phyloP scores from a whole-genome alignment of 2,797 vertebrate genomes.

The Lophius americanus region DNA sequence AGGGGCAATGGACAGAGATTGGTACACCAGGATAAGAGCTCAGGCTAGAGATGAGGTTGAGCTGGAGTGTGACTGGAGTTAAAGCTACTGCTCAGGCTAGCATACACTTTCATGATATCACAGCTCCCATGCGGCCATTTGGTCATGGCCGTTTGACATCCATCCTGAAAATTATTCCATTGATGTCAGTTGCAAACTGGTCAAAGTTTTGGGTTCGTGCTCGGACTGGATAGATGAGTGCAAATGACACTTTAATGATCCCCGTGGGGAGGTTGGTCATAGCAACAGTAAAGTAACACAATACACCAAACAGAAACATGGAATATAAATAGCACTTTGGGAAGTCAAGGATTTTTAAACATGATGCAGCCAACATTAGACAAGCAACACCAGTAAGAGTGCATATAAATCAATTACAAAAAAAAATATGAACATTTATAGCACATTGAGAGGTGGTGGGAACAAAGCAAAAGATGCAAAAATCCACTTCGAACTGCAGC shows the following conservation, averaged over 20 bases:
- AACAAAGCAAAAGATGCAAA: conserved; percentile 13
- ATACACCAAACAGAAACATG: conserved; percentile 3
- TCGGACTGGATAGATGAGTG: conserved; percentile 1
- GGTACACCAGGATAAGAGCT: conserved; percentile 34
- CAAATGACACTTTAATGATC: conserved; percentile 15
- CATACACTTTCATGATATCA: conserved; percentile 49
- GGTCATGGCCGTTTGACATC: conserved; percentile 1
- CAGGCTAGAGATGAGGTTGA: conserved; percentile 20
- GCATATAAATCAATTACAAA: conserved; percentile 1
- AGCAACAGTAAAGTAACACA: conserved; percentile 22
- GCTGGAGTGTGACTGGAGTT: conserved; percentile 50
- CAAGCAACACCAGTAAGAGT: neutral
- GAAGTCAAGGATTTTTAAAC: conserved; percentile 7
- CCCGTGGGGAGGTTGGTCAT: conserved; percentile 10
- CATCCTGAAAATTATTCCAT: conserved; percentile 4
- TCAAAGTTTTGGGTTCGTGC: neutral
- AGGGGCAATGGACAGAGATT: conserved; percentile 42
- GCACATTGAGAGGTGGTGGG: conserved; percentile 1
- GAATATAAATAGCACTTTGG: conserved; percentile 11
- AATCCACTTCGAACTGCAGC: conserved; percentile 1
- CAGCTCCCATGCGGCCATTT: conserved; percentile 39
- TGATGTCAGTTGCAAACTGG: conserved; percentile 7
- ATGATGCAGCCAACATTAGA: conserved; percentile 7
- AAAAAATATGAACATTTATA: neutral
- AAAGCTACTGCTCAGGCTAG: conserved; percentile 39